Evolutionary conservation across 2,888 invertebrate species (phyloP).

Genomic region (Agriotes lineatus): DNA sequence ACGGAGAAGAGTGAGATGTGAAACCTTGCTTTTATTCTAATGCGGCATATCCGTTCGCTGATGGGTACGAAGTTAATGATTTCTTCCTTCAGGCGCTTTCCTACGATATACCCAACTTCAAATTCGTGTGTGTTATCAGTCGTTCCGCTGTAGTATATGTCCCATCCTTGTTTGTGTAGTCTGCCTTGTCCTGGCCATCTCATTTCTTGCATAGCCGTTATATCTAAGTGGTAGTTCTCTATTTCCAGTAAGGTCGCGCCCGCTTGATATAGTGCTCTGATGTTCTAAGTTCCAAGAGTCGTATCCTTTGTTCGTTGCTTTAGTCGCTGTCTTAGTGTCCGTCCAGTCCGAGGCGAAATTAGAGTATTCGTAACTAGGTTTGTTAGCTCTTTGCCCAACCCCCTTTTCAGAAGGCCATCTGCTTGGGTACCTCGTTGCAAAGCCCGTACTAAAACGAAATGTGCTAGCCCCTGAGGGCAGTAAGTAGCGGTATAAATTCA

Average conservation of each 20-base stretch:
- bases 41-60: not conserved
- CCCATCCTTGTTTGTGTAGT: not conserved
- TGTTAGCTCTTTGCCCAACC: too few relatives aligned
- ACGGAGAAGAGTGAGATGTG: not conserved
- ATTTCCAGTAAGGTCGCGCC: not conserved
- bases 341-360: too few relatives aligned
- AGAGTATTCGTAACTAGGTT: too few relatives aligned
- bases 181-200: not conserved
- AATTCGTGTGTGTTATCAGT: not conserved
- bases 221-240: not conserved
- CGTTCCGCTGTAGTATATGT: not conserved
- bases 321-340: too few relatives aligned
- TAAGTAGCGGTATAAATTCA: too few relatives aligned
- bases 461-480: too few relatives aligned
- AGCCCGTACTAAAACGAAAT: too few relatives aligned
- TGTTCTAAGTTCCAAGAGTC: not conserved
- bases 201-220: not conserved
- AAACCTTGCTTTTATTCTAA: not conserved
- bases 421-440: too few relatives aligned
- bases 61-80: not conserved
- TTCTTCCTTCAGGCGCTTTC: not conserved
- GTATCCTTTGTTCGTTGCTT: not conserved
- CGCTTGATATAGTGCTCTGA: not conserved
- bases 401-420: too few relatives aligned
- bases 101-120: not conserved